These are phyloP conservation scores for Forbesichthys agassizii DNA, from an alignment of 2,113 vertebrate genomes.

Conservation along the genomic window DNA sequence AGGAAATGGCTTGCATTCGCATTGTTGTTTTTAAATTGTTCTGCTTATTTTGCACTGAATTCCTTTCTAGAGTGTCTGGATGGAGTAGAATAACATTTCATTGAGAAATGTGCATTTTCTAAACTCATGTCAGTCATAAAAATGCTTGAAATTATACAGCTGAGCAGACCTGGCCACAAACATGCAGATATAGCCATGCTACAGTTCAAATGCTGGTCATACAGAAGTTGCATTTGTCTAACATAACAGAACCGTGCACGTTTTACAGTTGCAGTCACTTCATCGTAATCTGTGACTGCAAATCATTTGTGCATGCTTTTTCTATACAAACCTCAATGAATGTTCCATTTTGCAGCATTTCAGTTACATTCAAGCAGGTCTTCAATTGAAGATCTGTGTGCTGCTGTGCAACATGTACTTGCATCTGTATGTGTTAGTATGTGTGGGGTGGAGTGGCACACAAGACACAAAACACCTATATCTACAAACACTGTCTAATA, in stretches of 20 bases:
- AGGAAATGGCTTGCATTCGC: not conserved
- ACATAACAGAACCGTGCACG: not conserved
- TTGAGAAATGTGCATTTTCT: slow-evolving; percentile 57
- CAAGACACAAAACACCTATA: not conserved
- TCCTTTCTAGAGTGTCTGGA: slow-evolving; percentile 28
- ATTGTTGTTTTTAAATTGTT: slow-evolving; percentile 11
- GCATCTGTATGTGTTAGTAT: not conserved
- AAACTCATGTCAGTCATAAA: slow-evolving; percentile 28
- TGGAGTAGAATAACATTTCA: slow-evolving; percentile 14
- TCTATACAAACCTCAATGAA: not conserved
- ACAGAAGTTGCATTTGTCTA: not conserved
- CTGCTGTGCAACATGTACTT: not conserved
- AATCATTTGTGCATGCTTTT: slow-evolving; percentile 6
- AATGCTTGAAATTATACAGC: slow-evolving; percentile 1
- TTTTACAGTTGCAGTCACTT: not conserved
- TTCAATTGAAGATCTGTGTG: too few species aligned
- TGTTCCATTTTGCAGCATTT: not conserved
- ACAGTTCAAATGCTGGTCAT: not conserved
- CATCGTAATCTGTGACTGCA: slow-evolving; percentile 15
- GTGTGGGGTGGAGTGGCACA: not conserved
- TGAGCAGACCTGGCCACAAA: slow-evolving; percentile 50
- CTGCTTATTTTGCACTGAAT: slow-evolving; percentile 35
- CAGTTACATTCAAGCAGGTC: not conserved
- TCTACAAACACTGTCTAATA: slow-evolving; percentile 10
- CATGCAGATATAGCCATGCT: slow-evolving; percentile 44